Evolutionary conservation across 2,113 vertebrate species (phyloP).

Genomic region (Morone saxatilis): DNA sequence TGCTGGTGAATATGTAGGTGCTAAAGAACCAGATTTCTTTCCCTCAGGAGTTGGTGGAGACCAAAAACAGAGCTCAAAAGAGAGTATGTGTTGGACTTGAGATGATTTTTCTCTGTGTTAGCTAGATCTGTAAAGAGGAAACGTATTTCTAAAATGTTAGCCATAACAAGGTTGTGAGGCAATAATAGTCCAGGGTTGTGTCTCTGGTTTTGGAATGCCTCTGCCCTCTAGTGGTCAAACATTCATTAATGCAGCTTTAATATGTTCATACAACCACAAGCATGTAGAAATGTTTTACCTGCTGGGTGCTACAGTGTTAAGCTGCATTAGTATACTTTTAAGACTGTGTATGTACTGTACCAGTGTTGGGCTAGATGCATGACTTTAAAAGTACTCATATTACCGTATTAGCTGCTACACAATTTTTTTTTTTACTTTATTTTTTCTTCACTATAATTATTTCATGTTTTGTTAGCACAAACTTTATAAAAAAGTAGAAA

Average conservation of each 20-base stretch:
- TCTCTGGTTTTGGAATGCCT: background rate
- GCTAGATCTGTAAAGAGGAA: background rate
- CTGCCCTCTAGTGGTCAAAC: background rate
- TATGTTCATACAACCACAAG: background rate
- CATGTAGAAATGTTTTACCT: background rate
- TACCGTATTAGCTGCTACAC: background rate
- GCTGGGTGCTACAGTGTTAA: conserved; percentile 3
- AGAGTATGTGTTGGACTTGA: background rate
- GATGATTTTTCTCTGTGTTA: background rate
- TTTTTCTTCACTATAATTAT: background rate
- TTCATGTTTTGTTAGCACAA: background rate
- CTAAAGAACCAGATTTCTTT: background rate
- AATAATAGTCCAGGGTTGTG: background rate
- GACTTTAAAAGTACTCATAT: background rate
- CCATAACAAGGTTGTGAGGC: background rate
- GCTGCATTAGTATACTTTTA: background rate
- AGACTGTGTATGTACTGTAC: background rate
- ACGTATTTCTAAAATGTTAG: background rate
- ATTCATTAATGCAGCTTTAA: conserved; percentile 13
- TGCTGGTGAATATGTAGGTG: background rate
- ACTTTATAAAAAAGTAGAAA: conserved; percentile 10
- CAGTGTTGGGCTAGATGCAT: conserved; percentile 13
- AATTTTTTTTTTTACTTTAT: background rate
- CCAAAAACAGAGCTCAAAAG: conserved; percentile 16
- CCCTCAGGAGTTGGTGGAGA: background rate